These are phyloP conservation scores for Oostethus manadensis DNA, from an alignment of 2,113 vertebrate genomes.

Conservation along the genomic window DNA sequence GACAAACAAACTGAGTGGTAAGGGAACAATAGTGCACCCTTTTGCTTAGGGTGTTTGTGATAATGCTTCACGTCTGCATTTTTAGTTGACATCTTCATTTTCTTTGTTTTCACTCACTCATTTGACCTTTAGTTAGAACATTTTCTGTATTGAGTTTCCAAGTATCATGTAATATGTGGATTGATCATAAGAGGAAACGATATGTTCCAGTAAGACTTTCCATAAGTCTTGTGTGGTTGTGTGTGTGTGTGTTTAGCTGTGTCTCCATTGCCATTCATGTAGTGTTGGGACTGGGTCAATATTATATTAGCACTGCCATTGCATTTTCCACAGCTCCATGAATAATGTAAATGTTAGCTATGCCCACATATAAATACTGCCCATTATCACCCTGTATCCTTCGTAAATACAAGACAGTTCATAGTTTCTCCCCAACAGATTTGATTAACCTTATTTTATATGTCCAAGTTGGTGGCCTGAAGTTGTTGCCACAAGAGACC, in stretches of 20 bases:
- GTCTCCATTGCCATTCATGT: conserved; percentile 60
- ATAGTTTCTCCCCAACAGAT: conserved; percentile 52
- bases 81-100: conserved; percentile 23
- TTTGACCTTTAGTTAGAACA: conserved; percentile 48
- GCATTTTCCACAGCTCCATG: conserved; percentile 64
- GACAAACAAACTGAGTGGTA: neutral
- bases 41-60: neutral
- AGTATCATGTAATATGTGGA: conserved; percentile 51
- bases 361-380: conserved; percentile 63
- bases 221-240: conserved; percentile 16
- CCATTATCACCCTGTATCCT: conserved; percentile 60
- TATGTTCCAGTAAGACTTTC: conserved; percentile 58
- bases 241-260: conserved; percentile 32
- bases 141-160: conserved; percentile 52
- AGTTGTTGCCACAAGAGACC: conserved; percentile 58
- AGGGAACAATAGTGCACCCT: no score
- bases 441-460: conserved; percentile 58
- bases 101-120: conserved; percentile 36
- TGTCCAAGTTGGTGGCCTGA: conserved; percentile 50
- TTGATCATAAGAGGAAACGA: conserved; percentile 62
- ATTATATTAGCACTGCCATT: conserved; percentile 69
- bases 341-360: conserved; percentile 69
- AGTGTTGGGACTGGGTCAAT: conserved; percentile 68
- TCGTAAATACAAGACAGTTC: conserved; percentile 49
- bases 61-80: conserved; percentile 2